phyloP scores from a whole-genome alignment of 2,113 vertebrate species.

The Pteronura brasiliensis region DNA sequence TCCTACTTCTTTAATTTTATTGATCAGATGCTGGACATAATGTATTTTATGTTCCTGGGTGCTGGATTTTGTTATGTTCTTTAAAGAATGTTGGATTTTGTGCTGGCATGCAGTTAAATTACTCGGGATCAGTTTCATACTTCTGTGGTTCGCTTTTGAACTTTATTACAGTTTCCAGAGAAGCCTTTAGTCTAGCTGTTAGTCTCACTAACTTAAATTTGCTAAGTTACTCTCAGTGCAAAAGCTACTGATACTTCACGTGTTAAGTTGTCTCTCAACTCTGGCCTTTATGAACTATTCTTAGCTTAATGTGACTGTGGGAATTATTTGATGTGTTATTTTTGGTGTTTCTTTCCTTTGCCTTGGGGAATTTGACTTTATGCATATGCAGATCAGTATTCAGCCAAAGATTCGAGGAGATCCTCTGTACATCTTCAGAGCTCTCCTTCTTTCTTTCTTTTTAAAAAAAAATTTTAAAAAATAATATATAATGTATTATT shows the following conservation, averaged over 20 bases:
- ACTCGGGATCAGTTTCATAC: not conserved
- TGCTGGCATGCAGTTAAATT: not conserved
- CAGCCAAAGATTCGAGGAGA: not conserved
- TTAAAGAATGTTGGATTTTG: not conserved
- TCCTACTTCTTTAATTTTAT: not conserved
- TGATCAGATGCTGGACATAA: not conserved
- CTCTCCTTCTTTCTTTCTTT: not conserved
- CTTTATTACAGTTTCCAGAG: not conserved
- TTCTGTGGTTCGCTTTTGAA: not conserved
- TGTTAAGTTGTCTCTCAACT: not conserved
- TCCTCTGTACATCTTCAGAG: not conserved
- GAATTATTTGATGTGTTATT: not conserved
- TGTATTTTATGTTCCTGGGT: not conserved
- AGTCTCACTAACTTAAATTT: not conserved
- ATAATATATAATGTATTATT: too few species aligned
- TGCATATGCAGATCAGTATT: not conserved
- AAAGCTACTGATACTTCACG: not conserved
- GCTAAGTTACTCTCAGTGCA: not conserved
- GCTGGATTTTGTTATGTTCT: not conserved
- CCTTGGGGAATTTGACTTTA: slow-evolving; percentile 1
- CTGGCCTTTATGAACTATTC: not conserved
- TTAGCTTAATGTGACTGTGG: not conserved
- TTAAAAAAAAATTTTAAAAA: too few species aligned
- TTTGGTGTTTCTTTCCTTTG: not conserved
- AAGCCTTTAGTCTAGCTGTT: not conserved